Base-by-base conservation (phyloP, 1,140 invertebrate species). In the Archegozetes longisetosus region DNA sequence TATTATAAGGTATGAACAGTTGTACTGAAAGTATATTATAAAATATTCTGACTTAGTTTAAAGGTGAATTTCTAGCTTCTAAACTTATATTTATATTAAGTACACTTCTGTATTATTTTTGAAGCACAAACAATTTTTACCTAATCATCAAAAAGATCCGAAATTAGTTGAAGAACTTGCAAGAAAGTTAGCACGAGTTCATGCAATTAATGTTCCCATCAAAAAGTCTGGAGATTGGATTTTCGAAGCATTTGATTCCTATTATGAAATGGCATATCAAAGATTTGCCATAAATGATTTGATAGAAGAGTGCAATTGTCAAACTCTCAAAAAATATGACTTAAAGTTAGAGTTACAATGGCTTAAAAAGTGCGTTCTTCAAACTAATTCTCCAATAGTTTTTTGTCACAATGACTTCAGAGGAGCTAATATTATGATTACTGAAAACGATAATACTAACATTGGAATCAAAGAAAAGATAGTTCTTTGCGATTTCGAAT, bases 81-180 rank as follows among this genome's bases (percentile, higher is more conserved):
- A 9, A 40, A 9, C 6, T 40, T 9, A 9, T 9, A 40, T 40
- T 9, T 40, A 40, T 40, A 9, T 40, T 17, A 40, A 40, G 17
- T 6, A 40, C 6, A 9, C 17, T 40, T 6, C 17, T 40, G 6
- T 40, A 40, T 40, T 55, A 9, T 55, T 46, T 55, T 55, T 55
- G n/a, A 20, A 55, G 53, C 53, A 55, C 25, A 26, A 55, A 55
- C 53, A 55, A 48, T 55, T 55, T 28, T 12, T 4, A 9, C 6
- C 20, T 4, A 22, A 28, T 27, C 9, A 55, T 12, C 53, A 25
- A 23, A 20, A 55, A 48, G 25, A 20, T 55, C 20, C 53, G 9
- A 55, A 23, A 26, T 28, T 23, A 46, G n/a, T 55, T 20, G 12
- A 12, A 6, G n/a, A n/a, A 29, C 17, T 55, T 6, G 53, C 53